These are phyloP conservation scores for Melanotaenia maccullochi DNA, from an alignment of 2,797 vertebrate genomes.

Conservation along the genomic window DNA sequence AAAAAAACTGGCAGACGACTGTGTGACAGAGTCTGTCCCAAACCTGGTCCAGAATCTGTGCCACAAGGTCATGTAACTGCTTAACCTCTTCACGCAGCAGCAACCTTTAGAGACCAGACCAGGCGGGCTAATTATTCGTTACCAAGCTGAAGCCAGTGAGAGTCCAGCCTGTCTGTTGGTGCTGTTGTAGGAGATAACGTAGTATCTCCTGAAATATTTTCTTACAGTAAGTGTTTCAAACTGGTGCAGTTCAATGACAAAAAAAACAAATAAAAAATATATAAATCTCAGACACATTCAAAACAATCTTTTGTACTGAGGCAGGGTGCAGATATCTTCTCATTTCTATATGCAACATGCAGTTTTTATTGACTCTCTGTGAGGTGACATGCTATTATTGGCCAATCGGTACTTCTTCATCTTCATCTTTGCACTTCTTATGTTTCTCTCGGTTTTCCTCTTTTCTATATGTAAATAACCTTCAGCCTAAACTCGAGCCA, in stretches of 20 bases:
- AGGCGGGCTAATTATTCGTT: constrained; percentile 69
- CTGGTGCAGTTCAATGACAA: constrained; percentile 10
- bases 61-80: constrained; percentile 59
- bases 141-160: constrained; percentile 56
- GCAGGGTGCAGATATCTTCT: not conserved
- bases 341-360: not conserved
- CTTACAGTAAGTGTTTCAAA: constrained; percentile 55
- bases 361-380: constrained; percentile 5
- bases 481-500: constrained; percentile 23
- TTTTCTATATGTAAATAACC: constrained; percentile 41
- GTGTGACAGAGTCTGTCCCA: not conserved
- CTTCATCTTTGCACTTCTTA: not conserved
- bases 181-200: not conserved
- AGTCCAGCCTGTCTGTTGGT: constrained; percentile 9
- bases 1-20: not conserved
- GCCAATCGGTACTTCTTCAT: constrained; percentile 3
- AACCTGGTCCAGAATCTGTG: constrained; percentile 43
- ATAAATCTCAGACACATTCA: constrained; percentile 14
- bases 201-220: constrained; percentile 38
- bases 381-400: constrained; percentile 17
- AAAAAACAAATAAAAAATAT: constrained; percentile 23
- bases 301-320: constrained; percentile 1
- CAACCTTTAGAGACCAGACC: constrained; percentile 61
- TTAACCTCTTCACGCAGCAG: constrained; percentile 49
- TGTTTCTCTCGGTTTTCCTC: not conserved